Evolutionary conservation across 2,797 vertebrate species (phyloP), one percentile per base, ranked within the genome.

Genomic region (Ispidina picta): DNA sequence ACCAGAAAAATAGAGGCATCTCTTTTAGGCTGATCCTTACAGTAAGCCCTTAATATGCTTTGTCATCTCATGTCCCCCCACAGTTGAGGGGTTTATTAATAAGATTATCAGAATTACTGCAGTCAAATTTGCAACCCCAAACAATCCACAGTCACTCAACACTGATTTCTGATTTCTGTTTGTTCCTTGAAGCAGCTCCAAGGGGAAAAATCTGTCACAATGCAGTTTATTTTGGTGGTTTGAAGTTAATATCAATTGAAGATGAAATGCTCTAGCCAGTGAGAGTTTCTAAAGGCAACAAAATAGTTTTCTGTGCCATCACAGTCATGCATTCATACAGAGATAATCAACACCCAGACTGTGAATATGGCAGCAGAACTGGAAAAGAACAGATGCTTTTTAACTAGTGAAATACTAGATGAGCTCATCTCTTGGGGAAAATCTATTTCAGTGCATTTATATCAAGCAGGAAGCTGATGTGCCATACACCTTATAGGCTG

Each of bases 311-410:
- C 39, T 65, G 16, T 58, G 49, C 31, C 58, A 26, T 81, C 77
- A 37, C 16, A 46, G 72, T 74, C 33, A 31, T 26, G 22, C 23
- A 37, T 78, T 90, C 64, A n/a, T 63, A 59, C 28, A 68, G 58
- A 73, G 49, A 28, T 39, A 64, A 80, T 39, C 65, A 71, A 35
- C 62, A 44, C n/a, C 89, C 65, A 29, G 72, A 35, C 12, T 46
- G 37, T 62, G 76, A 83, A 69, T 80, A 71, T 29, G 58, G 59
- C 59, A 90, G 66, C 43, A 85, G 72, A 93, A 74, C 29, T 71
- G 31, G 69, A 54, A 80, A 85, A 90, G 54, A 85, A 31, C 49
- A 74, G 41, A 60, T 65, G n/a, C 46, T 31, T 87, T 81, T 33
- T 55, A 62, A 55, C 25, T 72, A 31, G 56, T 46, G 74, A 87